Evolutionary conservation across 2,797 vertebrate species (phyloP), one percentile per base, ranked within the genome.

Genomic region (Leucoraja ocellata): DNA sequence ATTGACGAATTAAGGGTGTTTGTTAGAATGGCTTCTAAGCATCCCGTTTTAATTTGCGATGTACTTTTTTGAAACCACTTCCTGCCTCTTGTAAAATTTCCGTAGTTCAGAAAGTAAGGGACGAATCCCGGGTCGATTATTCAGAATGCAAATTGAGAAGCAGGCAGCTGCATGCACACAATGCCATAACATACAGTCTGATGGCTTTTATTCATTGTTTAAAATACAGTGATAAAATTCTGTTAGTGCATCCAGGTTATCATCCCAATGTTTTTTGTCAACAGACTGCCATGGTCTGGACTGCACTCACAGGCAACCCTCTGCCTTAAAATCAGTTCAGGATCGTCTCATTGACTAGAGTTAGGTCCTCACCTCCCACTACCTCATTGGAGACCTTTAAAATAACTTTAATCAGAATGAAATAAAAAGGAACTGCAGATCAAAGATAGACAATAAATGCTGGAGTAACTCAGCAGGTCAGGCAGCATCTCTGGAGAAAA

Each of bases 11-110:
- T 71, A 92, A 74, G 23, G 2, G 71, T 54, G 23, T 46, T 92
- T 76, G 71, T 36, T 88, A 36, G 71, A 54, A 71, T 74, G 76
- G 36, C 46, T 92, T 92, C 68, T 36, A 74, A 11, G 23, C 90
- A 58, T 73, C 46, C 23, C 5, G 39, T 58, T 92, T 91, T 92
- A 92, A 92, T 74, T 92, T 92, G 71, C 28, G 25, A 46, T 58
- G 71, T 92, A 74, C 71, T n/a, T 74, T 46, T 88, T 76, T 14
- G 46, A 28, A 32, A 46, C 39, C 21, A 46, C 71, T 92, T 92
- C 90, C 90, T 92, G 36, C 71, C 23, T 76, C 90, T 92, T 92
- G 90, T 10, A 92, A 92, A 92, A 76, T 54, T 92, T 92, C 71
- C 90, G 4, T 39, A 92, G 90, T 46, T 92, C 58, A 74, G 90